Percentiles rank a stretch among this genome's conserved stretches.
Conservation (phyloP, 2,888 invertebrate species). For the Adelognathus sp. region DNA sequence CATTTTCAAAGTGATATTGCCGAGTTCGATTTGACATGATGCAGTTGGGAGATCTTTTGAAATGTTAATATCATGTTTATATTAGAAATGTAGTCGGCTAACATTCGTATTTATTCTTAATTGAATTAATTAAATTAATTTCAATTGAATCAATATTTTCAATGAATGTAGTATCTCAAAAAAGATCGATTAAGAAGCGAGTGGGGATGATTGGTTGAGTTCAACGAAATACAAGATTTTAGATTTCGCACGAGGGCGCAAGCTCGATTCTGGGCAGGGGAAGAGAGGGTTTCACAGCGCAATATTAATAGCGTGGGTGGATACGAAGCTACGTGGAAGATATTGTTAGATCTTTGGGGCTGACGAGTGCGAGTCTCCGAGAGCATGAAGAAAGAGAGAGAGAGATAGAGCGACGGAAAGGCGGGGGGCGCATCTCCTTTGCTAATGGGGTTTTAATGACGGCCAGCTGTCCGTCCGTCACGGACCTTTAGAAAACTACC, state of each 20-base stretch:
- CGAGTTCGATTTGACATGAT: no score
- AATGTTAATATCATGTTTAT: no score
- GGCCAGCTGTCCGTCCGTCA: constrained; percentile 80
- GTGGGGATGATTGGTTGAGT: background rate
- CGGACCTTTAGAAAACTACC: constrained; percentile 77
- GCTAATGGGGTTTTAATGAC: constrained; percentile 80
- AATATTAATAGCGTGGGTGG: constrained; percentile 80
- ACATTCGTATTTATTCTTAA: no score
- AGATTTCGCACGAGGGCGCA: constrained; percentile 23
- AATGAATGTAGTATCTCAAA: no score
- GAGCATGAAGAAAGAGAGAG: constrained; percentile 48
- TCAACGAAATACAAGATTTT: constrained; percentile 27
- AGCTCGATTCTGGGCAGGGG: no score
- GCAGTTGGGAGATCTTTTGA: no score
- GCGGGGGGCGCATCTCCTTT: constrained; percentile 66
- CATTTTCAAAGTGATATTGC: no score
- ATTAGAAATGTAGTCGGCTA: no score
- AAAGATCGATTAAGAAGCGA: no score
- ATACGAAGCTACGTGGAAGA: constrained; percentile 73
- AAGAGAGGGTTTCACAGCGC: constrained; percentile 50
- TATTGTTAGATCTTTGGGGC: constrained; percentile 79
- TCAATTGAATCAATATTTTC: no score
- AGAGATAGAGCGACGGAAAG: constrained; percentile 61
- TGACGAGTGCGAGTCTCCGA: constrained; percentile 61
- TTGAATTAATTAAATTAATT: no score